Evolutionary conservation across 1,140 invertebrate genomes (phyloP), one percentile per base, ranked within the genome.

Genomic region (Oncopodura yosiiana): DNA sequence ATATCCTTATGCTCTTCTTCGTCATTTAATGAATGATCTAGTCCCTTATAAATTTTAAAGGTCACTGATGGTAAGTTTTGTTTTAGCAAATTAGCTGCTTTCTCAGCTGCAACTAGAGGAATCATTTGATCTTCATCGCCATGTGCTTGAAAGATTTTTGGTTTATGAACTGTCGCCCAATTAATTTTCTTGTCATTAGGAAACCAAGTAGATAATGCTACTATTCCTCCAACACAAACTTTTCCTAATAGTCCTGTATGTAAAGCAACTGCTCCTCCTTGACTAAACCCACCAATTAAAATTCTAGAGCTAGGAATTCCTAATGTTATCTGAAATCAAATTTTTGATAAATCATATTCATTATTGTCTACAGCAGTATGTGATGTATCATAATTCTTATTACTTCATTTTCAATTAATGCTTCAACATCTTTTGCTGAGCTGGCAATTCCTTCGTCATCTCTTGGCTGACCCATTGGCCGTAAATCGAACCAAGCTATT

Each of bases 81-180:
- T n/a, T n/a, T n/a, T n/a, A n/a, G n/a, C n/a, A n/a, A n/a, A n/a
- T n/a, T n/a, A 62, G 83, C 85, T 68, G 85, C 79, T 66, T 95
- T 85, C 42, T 81, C 79, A 71, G 91, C 90, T 9, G 99, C 71
- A 57, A 86, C 69, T 66, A 84, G 87, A 1, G 87, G 87, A 16
- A 99, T 91, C 55, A 98, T 80, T 6, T 88, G 87, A 75, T 99
- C 95, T 64, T 80, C 81, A 66, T 91, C 84, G 14, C 95, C 95
- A 73, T 99, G 95, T 66, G 89, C 93, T 73, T 95, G 89, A 30
- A 98, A 75, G 53, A 96, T 78, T 68, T 88, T 79, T 8, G 62
- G 58, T 34, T 61, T 64, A 2, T 59, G 29, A n/a, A 64, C 53
- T 1, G 24, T 27, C 9, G 53, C 34, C 62, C 62, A 64, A 18